Percentiles rank a stretch among this genome's conserved stretches.
Evolutionary conservation across 2,797 vertebrate genomes (phyloP).

Genomic region (Pyrocephalus nanus): DNA sequence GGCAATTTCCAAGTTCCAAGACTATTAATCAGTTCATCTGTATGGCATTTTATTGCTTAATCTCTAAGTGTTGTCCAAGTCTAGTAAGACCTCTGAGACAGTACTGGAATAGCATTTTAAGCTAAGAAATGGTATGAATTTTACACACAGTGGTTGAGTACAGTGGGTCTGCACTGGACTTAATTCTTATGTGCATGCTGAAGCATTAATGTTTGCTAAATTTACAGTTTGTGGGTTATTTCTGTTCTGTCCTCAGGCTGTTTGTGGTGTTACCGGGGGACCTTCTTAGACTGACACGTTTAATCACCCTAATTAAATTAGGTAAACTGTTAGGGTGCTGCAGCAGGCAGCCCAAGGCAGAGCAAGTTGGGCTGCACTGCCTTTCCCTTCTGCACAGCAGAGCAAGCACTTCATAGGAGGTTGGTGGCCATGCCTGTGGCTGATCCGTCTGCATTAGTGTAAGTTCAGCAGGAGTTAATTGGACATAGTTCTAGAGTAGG

Average conservation of each 20-base stretch:
- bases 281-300: neutral
- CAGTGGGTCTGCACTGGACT: neutral
- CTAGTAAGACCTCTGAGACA: neutral
- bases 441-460: fast-evolving
- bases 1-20: neutral
- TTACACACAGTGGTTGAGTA: fast-evolving
- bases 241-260: neutral
- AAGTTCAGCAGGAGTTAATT: neutral
- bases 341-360: neutral
- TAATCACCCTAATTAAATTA: neutral
- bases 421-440: neutral
- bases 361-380: fast-evolving
- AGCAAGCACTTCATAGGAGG: fast-evolving
- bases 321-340: neutral
- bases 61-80: neutral
- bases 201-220: neutral
- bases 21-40: neutral
- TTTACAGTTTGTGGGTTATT: neutral
- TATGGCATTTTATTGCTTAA: neutral
- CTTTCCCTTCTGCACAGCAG: neutral
- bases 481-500: neutral
- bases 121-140: neutral
- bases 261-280: neutral
- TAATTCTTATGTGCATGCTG: neutral
- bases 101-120: neutral